Evolutionary conservation across 2,888 invertebrate species (phyloP).

Genomic region (Anoncus sp.): DNA sequence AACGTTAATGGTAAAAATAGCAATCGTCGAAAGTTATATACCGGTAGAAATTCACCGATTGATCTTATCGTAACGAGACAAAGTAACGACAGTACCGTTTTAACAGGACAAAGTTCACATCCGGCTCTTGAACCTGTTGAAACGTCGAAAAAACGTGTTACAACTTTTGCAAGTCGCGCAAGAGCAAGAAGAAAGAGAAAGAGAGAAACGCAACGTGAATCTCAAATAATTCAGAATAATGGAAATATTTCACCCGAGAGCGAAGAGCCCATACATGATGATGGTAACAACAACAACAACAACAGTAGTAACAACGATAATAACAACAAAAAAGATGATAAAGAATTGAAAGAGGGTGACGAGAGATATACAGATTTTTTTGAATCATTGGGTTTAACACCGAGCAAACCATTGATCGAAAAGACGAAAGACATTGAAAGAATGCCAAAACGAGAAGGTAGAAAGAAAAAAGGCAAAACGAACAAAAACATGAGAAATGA

Average conservation of each 20-base stretch:
- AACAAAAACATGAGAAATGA: background rate
- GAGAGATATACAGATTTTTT: conserved; percentile 50
- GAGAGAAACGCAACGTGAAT: conserved; percentile 12
- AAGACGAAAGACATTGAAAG: conserved; percentile 16
- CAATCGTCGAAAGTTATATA: conserved; percentile 73
- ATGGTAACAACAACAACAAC: conserved; percentile 13
- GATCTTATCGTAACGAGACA: conserved; percentile 66
- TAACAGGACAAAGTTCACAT: conserved; percentile 57
- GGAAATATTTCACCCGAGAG: conserved; percentile 29
- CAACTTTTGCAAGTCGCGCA: conserved; percentile 5
- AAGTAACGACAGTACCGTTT: background rate
- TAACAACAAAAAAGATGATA: background rate
- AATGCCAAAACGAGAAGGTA: background rate
- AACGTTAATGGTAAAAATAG: background rate
- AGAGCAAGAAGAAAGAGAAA: conserved; percentile 45
- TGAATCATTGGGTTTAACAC: conserved; percentile 56
- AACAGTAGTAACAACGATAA: background rate
- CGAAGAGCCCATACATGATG: background rate
- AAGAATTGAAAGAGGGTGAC: conserved; percentile 17
- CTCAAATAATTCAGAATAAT: background rate
- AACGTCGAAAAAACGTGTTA: background rate
- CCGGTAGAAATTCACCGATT: conserved; percentile 70
- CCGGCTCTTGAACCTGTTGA: conserved; percentile 69
- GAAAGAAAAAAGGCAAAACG: background rate
- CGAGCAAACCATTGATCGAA: conserved; percentile 34